Evolutionary conservation across 2,113 vertebrate species (phyloP), one percentile per base, ranked within the genome.

Genomic region (Octodon degus): DNA sequence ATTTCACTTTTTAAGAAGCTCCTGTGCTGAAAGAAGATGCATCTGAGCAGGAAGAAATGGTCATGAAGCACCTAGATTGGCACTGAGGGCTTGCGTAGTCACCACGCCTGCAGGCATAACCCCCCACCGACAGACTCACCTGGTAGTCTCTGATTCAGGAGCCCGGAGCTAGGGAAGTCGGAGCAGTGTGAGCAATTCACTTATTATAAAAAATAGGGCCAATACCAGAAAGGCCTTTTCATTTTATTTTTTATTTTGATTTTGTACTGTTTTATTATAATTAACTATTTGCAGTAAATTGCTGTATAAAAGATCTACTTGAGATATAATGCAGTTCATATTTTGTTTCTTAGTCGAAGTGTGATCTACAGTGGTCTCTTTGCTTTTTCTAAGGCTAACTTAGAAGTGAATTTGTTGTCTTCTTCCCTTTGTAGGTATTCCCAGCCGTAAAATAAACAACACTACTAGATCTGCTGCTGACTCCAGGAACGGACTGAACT

Each of bases 361-460:
- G 6, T 60, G 20, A 27, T 58, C 55, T 58, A 58, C 55, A 58
- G 4, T 58, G 55, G 55, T 91, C 34, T 85, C 82, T 93, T 93
- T 50, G 79, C 14, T 76, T 50, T 72, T 87, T 67, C 32, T 11
- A 40, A 65, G 34, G 1, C 53, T 40, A 82, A 67, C 20, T 63
- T 90, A 50, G 63, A 86, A 91, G 84, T 77, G 63, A 70, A 62
- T 32, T 27, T 32, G 68, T 88, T 27, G 68, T 88, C 1, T 95
- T 91, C 88, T 32, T 91, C 60, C 60, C 85, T 91, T 86, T 72
- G 3, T 19, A 99, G 99, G 98, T 82, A 98, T 99, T 96, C 99
- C 99, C 50, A 98, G 97, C 70, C 99, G 99, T 53, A 99, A 99
- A 97, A 98, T 98, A 96, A 98, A 96, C 96, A 98, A 81, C 82